A percentile compares a stretch with the other conserved stretches of the same genome.
phyloP scores from a whole-genome alignment of 2,888 invertebrate species.

The Cryptocheilus praepositus region DNA sequence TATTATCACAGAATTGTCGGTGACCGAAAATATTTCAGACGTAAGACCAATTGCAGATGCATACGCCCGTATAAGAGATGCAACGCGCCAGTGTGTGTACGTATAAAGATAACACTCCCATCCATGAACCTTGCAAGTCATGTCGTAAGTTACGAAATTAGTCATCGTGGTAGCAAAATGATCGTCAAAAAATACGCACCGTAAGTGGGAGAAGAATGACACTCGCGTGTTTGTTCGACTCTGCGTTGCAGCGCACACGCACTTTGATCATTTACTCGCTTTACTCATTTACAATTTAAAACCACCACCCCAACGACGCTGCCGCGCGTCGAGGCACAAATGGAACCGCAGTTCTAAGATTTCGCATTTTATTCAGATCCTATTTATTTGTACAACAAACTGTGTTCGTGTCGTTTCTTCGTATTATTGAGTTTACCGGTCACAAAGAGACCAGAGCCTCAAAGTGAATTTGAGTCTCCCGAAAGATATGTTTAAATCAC shows the following conservation, averaged over 20 bases:
- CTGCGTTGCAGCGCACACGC: neutral
- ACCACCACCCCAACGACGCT: neutral
- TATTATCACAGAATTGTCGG: constrained; percentile 49
- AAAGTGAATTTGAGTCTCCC: constrained; percentile 22
- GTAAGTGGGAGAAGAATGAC: neutral
- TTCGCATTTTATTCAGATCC: constrained; percentile 4
- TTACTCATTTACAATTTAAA: neutral
- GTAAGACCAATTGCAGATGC: neutral
- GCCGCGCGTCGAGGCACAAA: neutral
- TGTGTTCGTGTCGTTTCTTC: constrained; percentile 10
- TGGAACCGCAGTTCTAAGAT: too few species aligned
- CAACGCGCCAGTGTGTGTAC: neutral
- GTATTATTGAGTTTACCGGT: constrained; percentile 4
- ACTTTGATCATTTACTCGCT: neutral
- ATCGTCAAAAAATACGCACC: constrained; percentile 29
- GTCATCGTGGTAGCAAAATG: constrained; percentile 33
- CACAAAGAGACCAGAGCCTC: constrained; percentile 22
- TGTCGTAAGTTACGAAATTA: too few species aligned
- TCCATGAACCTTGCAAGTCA: too few species aligned
- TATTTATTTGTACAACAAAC: constrained; percentile 17
- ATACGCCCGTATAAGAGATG: neutral
- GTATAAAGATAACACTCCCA: too few species aligned
- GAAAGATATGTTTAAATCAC: constrained; percentile 49
- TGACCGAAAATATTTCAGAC: neutral
- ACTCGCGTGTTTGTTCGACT: neutral